phyloP scores from a whole-genome alignment of 2,888 invertebrate genomes.

The Ormyrus nitidulus region DNA sequence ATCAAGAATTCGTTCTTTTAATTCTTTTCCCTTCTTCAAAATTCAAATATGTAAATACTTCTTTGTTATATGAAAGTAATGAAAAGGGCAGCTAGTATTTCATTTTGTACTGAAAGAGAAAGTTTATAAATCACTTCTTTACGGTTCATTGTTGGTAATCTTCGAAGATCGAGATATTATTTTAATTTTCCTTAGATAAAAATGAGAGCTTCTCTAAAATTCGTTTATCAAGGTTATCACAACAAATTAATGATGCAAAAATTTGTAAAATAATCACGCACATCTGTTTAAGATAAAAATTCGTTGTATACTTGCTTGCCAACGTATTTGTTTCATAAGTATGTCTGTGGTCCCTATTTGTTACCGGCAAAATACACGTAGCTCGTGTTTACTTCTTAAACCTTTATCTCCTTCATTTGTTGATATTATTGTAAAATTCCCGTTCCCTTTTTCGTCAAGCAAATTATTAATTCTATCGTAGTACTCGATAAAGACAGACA shows the following conservation, averaged over 20 bases:
- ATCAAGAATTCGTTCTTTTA: conserved; percentile 6
- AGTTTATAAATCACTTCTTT: conserved; percentile 23
- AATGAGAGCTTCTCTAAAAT: conserved; percentile 53
- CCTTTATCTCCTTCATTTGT: conserved; percentile 38
- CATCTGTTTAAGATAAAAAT: conserved; percentile 59
- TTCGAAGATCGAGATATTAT: conserved; percentile 45
- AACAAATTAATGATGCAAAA: conserved; percentile 35
- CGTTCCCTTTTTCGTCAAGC: conserved; percentile 12
- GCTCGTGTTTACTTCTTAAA: conserved; percentile 46
- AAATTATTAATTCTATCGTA: background rate
- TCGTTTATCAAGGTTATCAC: conserved; percentile 27
- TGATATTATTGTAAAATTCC: conserved; percentile 28
- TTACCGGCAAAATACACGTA: conserved; percentile 54
- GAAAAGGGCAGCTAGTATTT: conserved; percentile 3
- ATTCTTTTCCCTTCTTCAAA: conserved; percentile 22
- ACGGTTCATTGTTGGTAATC: conserved; percentile 20
- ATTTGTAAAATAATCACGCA: conserved; percentile 58
- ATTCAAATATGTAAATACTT: conserved; percentile 39
- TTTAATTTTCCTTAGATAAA: conserved; percentile 31
- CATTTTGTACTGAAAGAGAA: background rate
- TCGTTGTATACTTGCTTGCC: conserved; percentile 65
- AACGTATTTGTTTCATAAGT: conserved; percentile 61
- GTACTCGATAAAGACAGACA: no score
- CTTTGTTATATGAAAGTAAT: background rate
- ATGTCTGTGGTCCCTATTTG: conserved; percentile 57